Conservation (phyloP, 1,140 invertebrate species). For the Mamestra configurata region DNA sequence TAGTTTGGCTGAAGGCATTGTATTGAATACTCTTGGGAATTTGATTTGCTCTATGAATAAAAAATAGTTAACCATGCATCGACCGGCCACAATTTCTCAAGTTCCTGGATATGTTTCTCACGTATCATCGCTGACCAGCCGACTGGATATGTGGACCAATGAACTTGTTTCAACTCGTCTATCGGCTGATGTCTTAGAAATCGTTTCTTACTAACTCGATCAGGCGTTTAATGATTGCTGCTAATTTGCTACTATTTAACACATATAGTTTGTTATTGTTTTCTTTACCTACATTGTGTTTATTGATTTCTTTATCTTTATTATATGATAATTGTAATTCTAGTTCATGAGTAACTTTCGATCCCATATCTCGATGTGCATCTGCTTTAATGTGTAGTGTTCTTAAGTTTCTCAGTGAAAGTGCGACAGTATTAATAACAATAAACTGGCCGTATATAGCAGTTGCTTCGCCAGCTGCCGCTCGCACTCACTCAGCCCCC, state of each 20-base stretch:
- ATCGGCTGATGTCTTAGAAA: conserved; percentile 80
- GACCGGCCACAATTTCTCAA: conserved; percentile 74
- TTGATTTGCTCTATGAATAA: conserved; percentile 10
- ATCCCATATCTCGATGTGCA: background rate
- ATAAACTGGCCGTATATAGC: conserved; percentile 46
- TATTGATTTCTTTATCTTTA: conserved; percentile 32
- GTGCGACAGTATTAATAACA: conserved; percentile 51
- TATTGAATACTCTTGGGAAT: background rate
- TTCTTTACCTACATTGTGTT: conserved; percentile 31
- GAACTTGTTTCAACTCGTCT: conserved; percentile 84
- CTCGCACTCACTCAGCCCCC: conserved; percentile 50
- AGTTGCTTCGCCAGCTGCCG: conserved; percentile 46
- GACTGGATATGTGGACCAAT: conserved; percentile 84
- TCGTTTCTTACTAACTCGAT: conserved; percentile 84
- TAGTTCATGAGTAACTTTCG: conserved; percentile 32
- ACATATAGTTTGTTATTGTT: conserved; percentile 48
- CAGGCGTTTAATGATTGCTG: conserved; percentile 79
- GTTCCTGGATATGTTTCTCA: conserved; percentile 81
- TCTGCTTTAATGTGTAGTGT: conserved; percentile 43
- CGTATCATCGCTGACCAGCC: conserved; percentile 79
- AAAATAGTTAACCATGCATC: conserved; percentile 45
- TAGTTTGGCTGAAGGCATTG: background rate
- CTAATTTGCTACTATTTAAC: conserved; percentile 65
- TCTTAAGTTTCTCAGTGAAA: conserved; percentile 53
- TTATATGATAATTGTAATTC: conserved; percentile 9